Base-by-base conservation (phyloP, 1,140 invertebrate species). In the Dreissena polymorpha region DNA sequence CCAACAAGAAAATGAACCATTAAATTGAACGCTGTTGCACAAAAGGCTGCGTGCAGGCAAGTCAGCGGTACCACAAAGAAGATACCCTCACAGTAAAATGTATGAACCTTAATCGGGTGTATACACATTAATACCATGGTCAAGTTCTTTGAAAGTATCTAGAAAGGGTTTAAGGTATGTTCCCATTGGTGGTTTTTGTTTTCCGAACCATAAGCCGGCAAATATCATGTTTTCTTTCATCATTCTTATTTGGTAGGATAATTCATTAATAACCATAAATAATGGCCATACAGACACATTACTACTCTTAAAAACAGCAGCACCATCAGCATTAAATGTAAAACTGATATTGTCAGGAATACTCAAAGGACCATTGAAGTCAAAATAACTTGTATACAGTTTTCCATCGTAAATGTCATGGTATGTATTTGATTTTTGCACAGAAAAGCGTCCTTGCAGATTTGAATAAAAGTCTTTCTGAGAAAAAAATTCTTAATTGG, bases 331-430 rank as follows among this genome's bases (percentile, higher is more conserved):
- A 60, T 85, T 81, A 57, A 73, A 85, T 10, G 73, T 76, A 16
- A 81, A 77, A 21, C 77, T 71, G 0, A 85, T 81, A 53, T 85
- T 68, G 25, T 83, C 25, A 0, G 80, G 64, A 67, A 86, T 76
- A 91, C 88, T 75, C 94, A 94, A 2, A 96, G 96, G 93, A 97
- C 96, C 67, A 96, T 96, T 91, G 57, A 57, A n/a, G 39, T 25
- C 13, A 79, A 79, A 53, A 16, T 70, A 63, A 8, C 0, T 39
- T 29, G 69, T 53, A 14, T 79, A 79, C 13, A 79, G 3, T n/a
- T 60, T 39, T 25, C 76, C 76, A 79, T 70, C 49, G 50, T 79
- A 79, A 12, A 79, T 79, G n/a, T 79, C 65, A n/a, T 51, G 25
- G 50, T 70, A 79, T 83, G 53, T n/a, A 50, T 3, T 23, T 27